Evolutionary conservation across 2,888 invertebrate genomes (phyloP).

Genomic region (Synanthedon vespiformis): DNA sequence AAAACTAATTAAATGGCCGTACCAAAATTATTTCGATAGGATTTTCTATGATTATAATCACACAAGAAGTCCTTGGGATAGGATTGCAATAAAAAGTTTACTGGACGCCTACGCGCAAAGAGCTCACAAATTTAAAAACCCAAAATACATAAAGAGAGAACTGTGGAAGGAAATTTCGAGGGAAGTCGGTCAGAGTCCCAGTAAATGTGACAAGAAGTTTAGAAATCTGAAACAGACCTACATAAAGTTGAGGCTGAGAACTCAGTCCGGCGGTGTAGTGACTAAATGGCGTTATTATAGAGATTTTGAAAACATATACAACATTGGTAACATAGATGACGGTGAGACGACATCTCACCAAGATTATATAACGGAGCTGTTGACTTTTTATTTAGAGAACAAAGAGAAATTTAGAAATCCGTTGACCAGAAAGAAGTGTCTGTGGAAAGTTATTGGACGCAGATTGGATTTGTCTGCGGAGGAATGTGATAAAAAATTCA

Average conservation of each 20-base stretch:
- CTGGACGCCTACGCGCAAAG: conserved; percentile 44
- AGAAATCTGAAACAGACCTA: conserved; percentile 59
- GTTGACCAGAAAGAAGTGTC: conserved; percentile 39
- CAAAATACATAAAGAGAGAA: conserved; percentile 51
- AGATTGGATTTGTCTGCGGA: conserved; percentile 41
- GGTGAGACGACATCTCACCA: conserved; percentile 5
- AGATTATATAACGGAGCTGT: conserved; percentile 44
- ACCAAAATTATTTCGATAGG: conserved; percentile 50
- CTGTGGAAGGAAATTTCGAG: conserved; percentile 48
- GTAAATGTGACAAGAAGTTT: conserved; percentile 53
- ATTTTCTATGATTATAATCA: conserved; percentile 52
- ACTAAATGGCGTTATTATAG: conserved; percentile 55
- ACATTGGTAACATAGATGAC: conserved; percentile 10
- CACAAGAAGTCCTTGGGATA: conserved; percentile 38
- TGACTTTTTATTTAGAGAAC: conserved; percentile 47
- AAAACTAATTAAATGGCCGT: conserved; percentile 47
- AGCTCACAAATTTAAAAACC: conserved; percentile 47
- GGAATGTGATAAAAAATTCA: conserved; percentile 54
- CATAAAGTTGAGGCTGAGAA: conserved; percentile 39
- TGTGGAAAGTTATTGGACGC: conserved; percentile 42
- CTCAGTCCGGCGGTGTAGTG: conserved; percentile 26
- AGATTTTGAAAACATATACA: conserved; percentile 48
- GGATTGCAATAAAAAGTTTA: conserved; percentile 36
- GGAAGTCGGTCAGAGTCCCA: conserved; percentile 33
- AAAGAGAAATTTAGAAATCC: conserved; percentile 48